Evolutionary conservation across 2,888 invertebrate species (phyloP).

Genomic region (Lepidochrysops patricia): DNA sequence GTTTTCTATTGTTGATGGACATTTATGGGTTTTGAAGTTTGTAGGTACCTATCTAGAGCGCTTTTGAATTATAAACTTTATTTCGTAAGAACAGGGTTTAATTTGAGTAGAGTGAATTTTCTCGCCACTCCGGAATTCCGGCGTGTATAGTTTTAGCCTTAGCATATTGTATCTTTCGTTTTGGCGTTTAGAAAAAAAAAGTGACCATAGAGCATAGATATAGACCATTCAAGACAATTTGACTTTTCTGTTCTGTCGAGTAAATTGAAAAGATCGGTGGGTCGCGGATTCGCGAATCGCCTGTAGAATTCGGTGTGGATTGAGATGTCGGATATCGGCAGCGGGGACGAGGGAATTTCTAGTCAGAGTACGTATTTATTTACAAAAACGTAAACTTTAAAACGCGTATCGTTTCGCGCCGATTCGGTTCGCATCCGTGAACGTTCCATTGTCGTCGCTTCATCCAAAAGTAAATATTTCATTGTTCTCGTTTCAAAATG

Average conservation of each 20-base stretch:
- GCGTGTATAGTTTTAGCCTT: background rate
- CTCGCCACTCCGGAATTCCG: no score
- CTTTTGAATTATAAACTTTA: no score
- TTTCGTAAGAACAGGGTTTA: no score
- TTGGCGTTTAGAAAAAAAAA: background rate
- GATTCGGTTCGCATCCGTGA: conserved; percentile 40
- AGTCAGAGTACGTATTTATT: conserved; percentile 82
- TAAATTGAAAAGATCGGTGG: conserved; percentile 56
- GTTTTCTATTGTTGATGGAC: no score
- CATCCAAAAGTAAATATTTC: conserved; percentile 70
- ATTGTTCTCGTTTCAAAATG: conserved; percentile 74
- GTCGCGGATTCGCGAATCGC: conserved; percentile 34
- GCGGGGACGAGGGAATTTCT: conserved; percentile 85
- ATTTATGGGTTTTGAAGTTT: no score
- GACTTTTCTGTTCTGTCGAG: conserved; percentile 31
- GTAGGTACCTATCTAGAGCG: no score
- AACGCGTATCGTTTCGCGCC: conserved; percentile 36
- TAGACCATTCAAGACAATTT: no score
- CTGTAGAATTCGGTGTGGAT: conserved; percentile 70
- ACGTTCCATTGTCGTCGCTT: conserved; percentile 42
- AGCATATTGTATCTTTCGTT: background rate
- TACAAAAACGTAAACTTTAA: conserved; percentile 38
- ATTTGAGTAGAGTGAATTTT: no score
- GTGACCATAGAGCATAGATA: conserved; percentile 48
- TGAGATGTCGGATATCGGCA: conserved; percentile 86